Conservation (phyloP, 2,797 vertebrate species). For the Leptoclinus maculatus region DNA sequence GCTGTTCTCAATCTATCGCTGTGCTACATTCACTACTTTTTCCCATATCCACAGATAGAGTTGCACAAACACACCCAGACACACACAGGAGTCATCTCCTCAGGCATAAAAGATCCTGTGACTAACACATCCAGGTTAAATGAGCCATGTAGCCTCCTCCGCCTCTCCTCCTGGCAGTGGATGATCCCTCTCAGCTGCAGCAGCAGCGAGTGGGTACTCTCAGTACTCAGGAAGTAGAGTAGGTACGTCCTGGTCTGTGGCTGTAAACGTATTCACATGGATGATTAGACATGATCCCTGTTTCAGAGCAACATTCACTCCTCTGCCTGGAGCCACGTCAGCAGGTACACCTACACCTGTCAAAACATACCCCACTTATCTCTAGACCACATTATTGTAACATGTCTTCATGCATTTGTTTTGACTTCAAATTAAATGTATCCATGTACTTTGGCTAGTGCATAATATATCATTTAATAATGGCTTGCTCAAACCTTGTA, state of each 20-base stretch:
- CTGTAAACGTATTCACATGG: constrained; percentile 6
- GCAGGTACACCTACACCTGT: neutral
- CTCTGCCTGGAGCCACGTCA: constrained; percentile 15
- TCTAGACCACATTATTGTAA: neutral
- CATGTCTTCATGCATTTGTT: neutral
- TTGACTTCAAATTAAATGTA: neutral
- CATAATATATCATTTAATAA: neutral
- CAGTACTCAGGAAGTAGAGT: neutral
- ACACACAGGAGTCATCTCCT: neutral
- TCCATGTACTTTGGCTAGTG: neutral
- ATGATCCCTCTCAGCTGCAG: constrained; percentile 7
- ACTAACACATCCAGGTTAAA: constrained; percentile 14
- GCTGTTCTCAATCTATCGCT: neutral
- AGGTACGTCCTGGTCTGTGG: constrained; percentile 3
- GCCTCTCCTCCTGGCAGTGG: constrained; percentile 15
- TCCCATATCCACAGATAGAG: neutral
- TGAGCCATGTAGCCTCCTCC: neutral
- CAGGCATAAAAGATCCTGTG: neutral
- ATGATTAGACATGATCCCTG: constrained; percentile 21
- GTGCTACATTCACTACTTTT: neutral
- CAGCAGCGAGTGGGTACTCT: no score
- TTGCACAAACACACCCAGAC: neutral
- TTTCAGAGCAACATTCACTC: constrained; percentile 12
- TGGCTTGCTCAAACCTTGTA: neutral
- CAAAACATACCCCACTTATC: neutral